phyloP scores from a whole-genome alignment of 2,888 invertebrate genomes.

The Isotomurus palustris region DNA sequence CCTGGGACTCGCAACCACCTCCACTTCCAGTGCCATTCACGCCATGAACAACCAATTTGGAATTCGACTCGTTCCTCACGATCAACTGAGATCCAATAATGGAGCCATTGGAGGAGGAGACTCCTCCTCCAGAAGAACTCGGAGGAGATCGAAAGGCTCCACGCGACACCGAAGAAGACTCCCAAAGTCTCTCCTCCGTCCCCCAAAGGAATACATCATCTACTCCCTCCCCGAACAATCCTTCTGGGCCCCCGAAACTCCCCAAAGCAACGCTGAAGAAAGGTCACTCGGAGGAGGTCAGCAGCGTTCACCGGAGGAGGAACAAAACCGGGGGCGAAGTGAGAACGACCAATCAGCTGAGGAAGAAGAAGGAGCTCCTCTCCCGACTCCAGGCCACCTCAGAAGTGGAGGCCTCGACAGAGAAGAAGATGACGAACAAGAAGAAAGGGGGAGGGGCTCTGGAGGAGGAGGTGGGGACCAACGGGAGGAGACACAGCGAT shows the following conservation, averaged over 20 bases:
- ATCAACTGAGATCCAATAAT: background rate
- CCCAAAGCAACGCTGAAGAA: too few relatives aligned
- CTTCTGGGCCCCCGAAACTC: slow-evolving; percentile 1
- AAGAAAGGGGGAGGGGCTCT: too few relatives aligned
- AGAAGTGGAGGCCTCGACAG: background rate
- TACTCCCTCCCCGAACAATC: slow-evolving; percentile 3
- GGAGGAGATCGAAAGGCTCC: too few relatives aligned
- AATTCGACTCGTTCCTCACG: background rate
- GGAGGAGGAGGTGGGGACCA: too few relatives aligned
- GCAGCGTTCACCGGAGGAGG: too few relatives aligned
- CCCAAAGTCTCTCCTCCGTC: background rate
- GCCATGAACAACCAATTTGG: background rate
- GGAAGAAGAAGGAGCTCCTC: background rate
- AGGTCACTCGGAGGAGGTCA: too few relatives aligned
- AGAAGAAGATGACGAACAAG: background rate
- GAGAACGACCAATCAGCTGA: too few relatives aligned
- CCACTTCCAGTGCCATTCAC: background rate
- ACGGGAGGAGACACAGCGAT: too few relatives aligned
- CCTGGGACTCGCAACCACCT: too few relatives aligned
- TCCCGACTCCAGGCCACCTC: background rate
- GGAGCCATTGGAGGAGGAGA: background rate
- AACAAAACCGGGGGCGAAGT: too few relatives aligned
- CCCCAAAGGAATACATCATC: slow-evolving; percentile 1
- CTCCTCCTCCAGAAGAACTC: background rate
- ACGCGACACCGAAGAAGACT: too few relatives aligned